A percentile compares a stretch with the other conserved stretches of the same genome.
Evolutionary conservation across 2,113 vertebrate species (phyloP).

Genomic region (Aspidoscelis tigris): DNA sequence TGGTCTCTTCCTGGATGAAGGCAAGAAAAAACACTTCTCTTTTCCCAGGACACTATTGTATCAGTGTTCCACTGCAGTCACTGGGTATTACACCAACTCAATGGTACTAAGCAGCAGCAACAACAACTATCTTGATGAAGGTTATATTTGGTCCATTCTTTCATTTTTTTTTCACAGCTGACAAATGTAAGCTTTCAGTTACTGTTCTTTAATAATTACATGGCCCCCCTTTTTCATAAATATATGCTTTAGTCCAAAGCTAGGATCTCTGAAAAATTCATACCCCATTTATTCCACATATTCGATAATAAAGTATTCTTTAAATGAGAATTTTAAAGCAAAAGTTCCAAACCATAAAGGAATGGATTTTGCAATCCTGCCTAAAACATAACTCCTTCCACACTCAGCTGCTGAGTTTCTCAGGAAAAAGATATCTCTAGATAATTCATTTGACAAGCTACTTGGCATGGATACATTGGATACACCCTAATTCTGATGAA

Average conservation of each 20-base stretch:
- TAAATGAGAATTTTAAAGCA: not conserved
- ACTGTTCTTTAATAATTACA: not conserved
- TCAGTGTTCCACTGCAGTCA: no score
- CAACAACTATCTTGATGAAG: no score
- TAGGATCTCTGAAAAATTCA: not conserved
- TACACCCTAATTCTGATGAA: constrained; percentile 8
- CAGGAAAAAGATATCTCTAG: not conserved
- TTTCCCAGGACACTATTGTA: no score
- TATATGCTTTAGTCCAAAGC: not conserved
- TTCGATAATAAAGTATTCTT: not conserved
- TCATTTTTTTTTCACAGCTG: not conserved
- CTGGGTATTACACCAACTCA: no score
- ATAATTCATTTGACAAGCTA: not conserved
- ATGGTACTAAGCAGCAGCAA: no score
- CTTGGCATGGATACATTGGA: not conserved
- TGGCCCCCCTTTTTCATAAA: not conserved
- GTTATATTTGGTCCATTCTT: not conserved
- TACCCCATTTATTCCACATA: not conserved
- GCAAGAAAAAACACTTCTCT: no score
- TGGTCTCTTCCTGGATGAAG: no score
- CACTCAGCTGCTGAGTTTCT: not conserved
- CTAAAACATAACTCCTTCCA: not conserved
- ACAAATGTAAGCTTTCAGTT: no score
- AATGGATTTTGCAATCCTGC: not conserved
- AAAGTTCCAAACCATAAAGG: not conserved